Base-by-base conservation (phyloP, 2,797 vertebrate genomes). In the Podargus strigoides region DNA sequence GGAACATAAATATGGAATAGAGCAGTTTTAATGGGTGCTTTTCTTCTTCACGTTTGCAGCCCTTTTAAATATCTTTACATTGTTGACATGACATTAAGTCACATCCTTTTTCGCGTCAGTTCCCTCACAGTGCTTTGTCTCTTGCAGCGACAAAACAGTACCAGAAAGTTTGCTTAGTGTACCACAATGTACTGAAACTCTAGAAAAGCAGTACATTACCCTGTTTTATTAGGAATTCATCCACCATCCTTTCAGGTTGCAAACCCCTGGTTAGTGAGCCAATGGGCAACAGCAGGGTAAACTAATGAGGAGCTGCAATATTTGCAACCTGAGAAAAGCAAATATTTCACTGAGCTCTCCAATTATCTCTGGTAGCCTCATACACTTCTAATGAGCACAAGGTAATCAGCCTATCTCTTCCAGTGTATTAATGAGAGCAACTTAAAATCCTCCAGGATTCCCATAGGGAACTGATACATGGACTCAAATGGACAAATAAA, bases 371-470 rank as follows among this genome's bases (percentile, higher is more conserved):
- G 75, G 85, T 94, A 95, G 72, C 67, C 90, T 92, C 69, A 30
- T 70, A 76, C 52, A 79, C 80, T 69, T 90, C 66, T 92, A 93
- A 96, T 94, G 87, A 95, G 92, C 53, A 49, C 56, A 53, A 66
- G 63, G 77, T 93, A 94, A 95, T 95, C 94, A 90, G 90, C 72
- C 75, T 87, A 75, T 77, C 87, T 84, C 69, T 92, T 92, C 72
- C 73, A 87, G 52, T 66, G 62, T 74, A 90, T 96, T 94, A 95
- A 90, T 14, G 16, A 96, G 56, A 89, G 75, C 42, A 63, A 82
- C 90, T 96, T 95, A 94, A 89, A 92, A 95, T 95, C 95, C 94
- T 85, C 46, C 63, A 66, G 86, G 81, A 91, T 89, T 93, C 93
- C 91, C 85, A 82, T 49, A 36, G 84, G 85, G 93, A 95, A 24